Evolutionary conservation across 2,113 vertebrate species (phyloP).

Genomic region (Mustelus asterias): DNA sequence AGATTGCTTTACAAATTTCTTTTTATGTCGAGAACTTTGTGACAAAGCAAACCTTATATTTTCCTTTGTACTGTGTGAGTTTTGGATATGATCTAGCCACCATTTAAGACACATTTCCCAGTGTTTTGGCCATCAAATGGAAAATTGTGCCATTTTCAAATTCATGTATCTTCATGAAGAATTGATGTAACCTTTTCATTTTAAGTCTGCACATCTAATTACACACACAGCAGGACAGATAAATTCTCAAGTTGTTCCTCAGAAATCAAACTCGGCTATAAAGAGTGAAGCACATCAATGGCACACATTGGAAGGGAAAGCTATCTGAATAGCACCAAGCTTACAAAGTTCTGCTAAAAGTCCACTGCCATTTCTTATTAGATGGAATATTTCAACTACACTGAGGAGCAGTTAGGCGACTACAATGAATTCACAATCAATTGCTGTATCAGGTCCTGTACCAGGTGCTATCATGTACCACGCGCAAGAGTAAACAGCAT

Average conservation of each 20-base stretch:
- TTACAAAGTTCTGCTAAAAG: too few relatives aligned
- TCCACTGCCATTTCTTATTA: background rate
- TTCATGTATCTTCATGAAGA: background rate
- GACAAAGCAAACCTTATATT: background rate
- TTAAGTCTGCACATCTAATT: background rate
- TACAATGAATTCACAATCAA: background rate
- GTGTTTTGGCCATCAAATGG: background rate
- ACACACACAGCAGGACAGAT: background rate
- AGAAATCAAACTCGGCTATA: background rate
- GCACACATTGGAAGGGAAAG: background rate
- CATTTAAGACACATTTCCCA: background rate
- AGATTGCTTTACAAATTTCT: background rate
- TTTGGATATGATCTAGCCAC: background rate
- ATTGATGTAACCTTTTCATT: background rate
- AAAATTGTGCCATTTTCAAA: background rate
- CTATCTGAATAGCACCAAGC: too few relatives aligned
- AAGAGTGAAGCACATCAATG: background rate
- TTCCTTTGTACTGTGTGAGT: background rate
- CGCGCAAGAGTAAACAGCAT: background rate
- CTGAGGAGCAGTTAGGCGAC: too few relatives aligned
- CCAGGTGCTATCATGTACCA: background rate
- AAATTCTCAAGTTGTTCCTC: background rate
- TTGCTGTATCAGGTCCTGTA: background rate
- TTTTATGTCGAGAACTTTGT: background rate
- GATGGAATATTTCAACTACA: background rate